Evolutionary conservation across 1,140 invertebrate genomes (phyloP), one percentile per base, ranked within the genome.

Genomic region (Achroia grisella): DNA sequence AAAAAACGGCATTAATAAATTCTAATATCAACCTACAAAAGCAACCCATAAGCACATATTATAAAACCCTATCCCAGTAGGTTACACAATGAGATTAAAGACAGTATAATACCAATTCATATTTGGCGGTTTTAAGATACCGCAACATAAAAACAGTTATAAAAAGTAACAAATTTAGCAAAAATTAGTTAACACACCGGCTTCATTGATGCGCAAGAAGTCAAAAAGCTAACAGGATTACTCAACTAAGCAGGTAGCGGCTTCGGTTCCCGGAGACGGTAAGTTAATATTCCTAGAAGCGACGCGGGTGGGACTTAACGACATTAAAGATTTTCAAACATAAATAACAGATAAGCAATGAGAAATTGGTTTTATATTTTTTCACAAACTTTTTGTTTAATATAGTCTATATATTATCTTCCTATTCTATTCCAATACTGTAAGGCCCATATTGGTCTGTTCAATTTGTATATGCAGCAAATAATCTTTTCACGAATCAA

Each of bases 161-260:
- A 35, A 35, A 14, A 14, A 35, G 9, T 23, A 9, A 10, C 35
- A 37, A 37, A 10, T 1, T 37, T n/a, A n/a, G 17, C 15, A n/a
- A n/a, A 37, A 17, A 14, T n/a, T 6, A n/a, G 33, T 14, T 14
- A 15, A 13, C 8, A 4, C 10, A 17, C 29, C 17, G 37, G 27
- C n/a, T 32, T 33, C 15, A 47, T 10, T 50, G 44, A 56, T 40
- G 61, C 56, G 51, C 43, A 44, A 35, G 52, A 56, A 68, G 62
- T 66, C 56, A 62, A 40, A 46, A 41, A 36, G 48, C 32, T 58
- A 56, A 66, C 61, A 57, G 61, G 64, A 67, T 71, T 65, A 64
- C 36, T 40, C 44, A 47, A 30, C 41, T 23, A 3, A 4, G 37
- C 62, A 66, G 68, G 62, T 69, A 69, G 56, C 52, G 52, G 44